Conservation (phyloP, 2,113 vertebrate genomes). For the Callipepla californica region DNA sequence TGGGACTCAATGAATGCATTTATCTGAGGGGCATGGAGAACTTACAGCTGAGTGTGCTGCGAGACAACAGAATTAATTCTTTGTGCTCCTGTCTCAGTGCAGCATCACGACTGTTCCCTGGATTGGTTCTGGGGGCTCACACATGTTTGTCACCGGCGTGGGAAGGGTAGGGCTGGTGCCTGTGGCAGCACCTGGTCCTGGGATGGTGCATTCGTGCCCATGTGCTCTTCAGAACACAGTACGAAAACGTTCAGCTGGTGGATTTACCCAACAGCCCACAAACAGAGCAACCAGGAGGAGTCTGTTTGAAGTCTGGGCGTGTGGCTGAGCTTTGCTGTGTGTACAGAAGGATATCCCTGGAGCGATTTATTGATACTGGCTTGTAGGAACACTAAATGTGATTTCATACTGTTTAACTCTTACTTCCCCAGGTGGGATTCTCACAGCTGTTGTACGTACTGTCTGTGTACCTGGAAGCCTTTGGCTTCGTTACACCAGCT, state of each 20-base stretch:
- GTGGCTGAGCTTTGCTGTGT: background rate
- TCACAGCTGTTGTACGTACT: background rate
- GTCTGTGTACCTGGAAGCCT: background rate
- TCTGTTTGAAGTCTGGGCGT: background rate
- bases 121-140: background rate
- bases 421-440: background rate
- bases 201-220: background rate
- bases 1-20: background rate
- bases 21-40: background rate
- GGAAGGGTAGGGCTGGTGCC: background rate
- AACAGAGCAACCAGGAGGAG: background rate
- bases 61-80: background rate
- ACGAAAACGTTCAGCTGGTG: background rate
- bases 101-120: background rate
- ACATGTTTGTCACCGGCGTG: background rate
- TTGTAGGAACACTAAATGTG: background rate
- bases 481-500: background rate
- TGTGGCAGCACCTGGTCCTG: background rate
- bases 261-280: background rate
- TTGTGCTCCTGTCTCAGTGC: background rate
- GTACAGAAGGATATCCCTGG: background rate
- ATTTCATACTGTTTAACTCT: background rate
- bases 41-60: background rate
- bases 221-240: background rate
- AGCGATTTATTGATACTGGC: background rate